Conservation (phyloP, 2,797 vertebrate genomes). For the Sebastiscus tertius region DNA sequence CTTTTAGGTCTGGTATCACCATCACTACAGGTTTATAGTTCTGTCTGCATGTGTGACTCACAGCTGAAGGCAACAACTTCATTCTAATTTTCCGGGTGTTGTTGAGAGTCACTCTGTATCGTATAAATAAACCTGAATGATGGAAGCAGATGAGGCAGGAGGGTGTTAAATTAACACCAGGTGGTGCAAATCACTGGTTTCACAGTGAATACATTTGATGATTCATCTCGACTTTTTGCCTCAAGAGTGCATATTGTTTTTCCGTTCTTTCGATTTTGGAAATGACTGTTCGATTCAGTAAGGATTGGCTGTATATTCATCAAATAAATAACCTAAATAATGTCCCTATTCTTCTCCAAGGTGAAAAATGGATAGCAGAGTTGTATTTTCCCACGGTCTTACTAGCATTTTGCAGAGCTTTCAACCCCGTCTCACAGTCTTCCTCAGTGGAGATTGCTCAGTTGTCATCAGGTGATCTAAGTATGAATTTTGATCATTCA, state of each 20-base stretch:
- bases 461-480: not conserved
- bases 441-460: not conserved
- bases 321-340: not conserved
- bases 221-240: not conserved
- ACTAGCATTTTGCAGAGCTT: not conserved
- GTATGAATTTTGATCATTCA: too few species aligned
- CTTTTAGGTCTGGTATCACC: not conserved
- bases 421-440: not conserved
- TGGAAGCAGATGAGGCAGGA: not conserved
- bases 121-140: not conserved
- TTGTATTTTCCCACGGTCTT: not conserved
- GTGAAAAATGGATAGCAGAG: not conserved
- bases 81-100: not conserved
- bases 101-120: not conserved
- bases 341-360: not conserved
- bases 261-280: not conserved
- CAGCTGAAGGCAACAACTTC: not conserved
- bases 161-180: conserved; percentile 1
- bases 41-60: not conserved
- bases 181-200: not conserved
- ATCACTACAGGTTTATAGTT: not conserved
- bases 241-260: not conserved
- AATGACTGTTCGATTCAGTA: not conserved
- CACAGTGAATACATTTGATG: not conserved
- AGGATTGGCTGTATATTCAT: not conserved